Percentiles rank a stretch among this genome's conserved stretches.
phyloP scores from a whole-genome alignment of 2,797 vertebrate species.

The Sebastes vulpes region DNA sequence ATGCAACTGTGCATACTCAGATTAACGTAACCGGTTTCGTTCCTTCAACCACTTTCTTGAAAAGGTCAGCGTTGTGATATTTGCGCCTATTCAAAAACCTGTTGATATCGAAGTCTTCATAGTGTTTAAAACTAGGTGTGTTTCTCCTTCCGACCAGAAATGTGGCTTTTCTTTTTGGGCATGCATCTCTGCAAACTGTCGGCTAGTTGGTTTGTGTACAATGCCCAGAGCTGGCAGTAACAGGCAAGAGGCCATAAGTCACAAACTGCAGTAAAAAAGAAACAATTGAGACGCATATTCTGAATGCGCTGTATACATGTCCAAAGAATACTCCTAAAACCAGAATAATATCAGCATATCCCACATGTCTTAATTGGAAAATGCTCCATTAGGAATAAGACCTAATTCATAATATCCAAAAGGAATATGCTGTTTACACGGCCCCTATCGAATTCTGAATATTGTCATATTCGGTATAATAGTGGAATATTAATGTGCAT shows the following conservation, averaged over 20 bases:
- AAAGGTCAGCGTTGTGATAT: not conserved
- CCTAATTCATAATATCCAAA: not conserved
- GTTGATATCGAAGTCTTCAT: too few relatives aligned
- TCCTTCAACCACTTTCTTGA: not conserved
- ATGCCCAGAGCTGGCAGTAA: too few relatives aligned
- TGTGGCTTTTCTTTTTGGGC: not conserved
- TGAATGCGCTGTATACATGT: not conserved
- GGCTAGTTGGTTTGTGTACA: not conserved
- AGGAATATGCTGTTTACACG: not conserved
- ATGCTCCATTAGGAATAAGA: not conserved
- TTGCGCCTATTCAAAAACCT: too few relatives aligned
- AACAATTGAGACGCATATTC: too few relatives aligned
- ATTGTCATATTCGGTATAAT: not conserved
- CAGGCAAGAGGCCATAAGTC: too few relatives aligned
- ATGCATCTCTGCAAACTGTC: not conserved
- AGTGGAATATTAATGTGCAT: accelerated
- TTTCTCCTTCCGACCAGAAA: not conserved
- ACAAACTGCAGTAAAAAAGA: too few relatives aligned
- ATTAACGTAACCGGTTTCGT: too few relatives aligned
- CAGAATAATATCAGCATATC: not conserved
- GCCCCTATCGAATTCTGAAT: accelerated
- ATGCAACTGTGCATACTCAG: too few relatives aligned
- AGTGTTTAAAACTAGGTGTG: not conserved
- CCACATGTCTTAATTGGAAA: not conserved
- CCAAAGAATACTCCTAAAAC: not conserved